phyloP scores from a whole-genome alignment of 2,113 vertebrate species.

The Thryonomys swinderianus region DNA sequence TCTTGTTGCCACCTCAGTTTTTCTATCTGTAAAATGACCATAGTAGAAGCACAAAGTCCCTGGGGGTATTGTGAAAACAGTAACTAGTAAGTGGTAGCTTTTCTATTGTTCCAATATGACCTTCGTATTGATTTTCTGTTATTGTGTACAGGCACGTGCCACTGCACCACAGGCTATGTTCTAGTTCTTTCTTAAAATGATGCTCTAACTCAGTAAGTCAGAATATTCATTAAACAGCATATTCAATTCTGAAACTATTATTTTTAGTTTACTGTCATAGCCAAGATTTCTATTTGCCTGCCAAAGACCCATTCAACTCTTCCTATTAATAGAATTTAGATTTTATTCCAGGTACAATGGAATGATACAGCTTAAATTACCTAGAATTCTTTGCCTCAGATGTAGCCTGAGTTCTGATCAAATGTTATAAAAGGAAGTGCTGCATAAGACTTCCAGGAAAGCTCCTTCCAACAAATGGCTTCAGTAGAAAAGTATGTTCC shows the following conservation, averaged over 20 bases:
- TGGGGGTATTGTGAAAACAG: not conserved
- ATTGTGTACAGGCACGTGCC: not conserved
- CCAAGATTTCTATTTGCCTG: not conserved
- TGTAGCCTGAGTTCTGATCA: not conserved
- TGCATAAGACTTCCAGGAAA: not conserved
- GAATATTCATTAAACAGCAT: conserved; percentile 17
- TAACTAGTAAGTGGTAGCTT: not conserved
- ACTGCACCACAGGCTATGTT: not conserved
- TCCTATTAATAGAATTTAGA: not conserved
- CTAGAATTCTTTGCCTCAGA: not conserved
- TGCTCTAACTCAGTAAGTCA: not conserved
- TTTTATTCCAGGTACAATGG: not conserved
- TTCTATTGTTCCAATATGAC: not conserved
- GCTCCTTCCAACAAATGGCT: not conserved
- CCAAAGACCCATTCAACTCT: not conserved
- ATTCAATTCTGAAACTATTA: not conserved
- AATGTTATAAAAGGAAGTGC: not conserved
- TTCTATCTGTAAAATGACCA: not conserved
- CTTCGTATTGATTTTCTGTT: not conserved
- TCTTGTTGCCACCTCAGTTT: not conserved
- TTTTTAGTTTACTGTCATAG: not conserved
- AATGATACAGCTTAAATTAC: not conserved
- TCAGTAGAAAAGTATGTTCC: not conserved
- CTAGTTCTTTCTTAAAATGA: conserved; percentile 14
- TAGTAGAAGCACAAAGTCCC: not conserved